Base-by-base conservation (phyloP, 2,797 vertebrate species). In the Alfaro cultratus region DNA sequence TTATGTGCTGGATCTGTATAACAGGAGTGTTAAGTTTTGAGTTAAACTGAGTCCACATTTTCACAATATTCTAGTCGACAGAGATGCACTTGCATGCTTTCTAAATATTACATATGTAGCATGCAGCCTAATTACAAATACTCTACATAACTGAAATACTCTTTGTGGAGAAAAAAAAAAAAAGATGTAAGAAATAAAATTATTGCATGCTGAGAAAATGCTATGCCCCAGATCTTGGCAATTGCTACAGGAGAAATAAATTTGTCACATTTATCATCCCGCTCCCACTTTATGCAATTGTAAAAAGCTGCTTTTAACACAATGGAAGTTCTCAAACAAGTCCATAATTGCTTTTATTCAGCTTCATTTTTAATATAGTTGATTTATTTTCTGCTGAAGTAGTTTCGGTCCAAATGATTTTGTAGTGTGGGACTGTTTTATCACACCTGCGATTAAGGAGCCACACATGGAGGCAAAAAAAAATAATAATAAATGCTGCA, bases 301-400 rank as follows among this genome's bases (percentile, higher is more conserved):
- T 78, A 90, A 93, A 91, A 94, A 93, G 89, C 91, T 89, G 82
- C 86, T 85, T 93, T 89, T 93, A 92, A 94, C 91, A 90, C 85
- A 70, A 80, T 85, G 87, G 83, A 90, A 88, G 82, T 49, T 92
- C 89, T 87, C 84, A 89, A 91, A 90, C 78, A 73, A 92, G 89
- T 91, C 91, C 90, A 93, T 92, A 90, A 93, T 86, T 18, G 49
- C 83, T 80, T 84, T 85, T 26, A 53, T 53, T 53, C 8, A 53
- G 51, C 51, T 53, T 26, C 51, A 1, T 26, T 89, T 84, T 81
- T 82, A 85, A 78, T 31, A 67, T 90, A 86, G 88, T 87, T 90
- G 88, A 91, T 92, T 82, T 80, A 53, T 91, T 90, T 90, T 90
- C 86, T 87, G 82, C 80, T 85, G 29, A 76, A 80, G 83, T 55